phyloP scores from a whole-genome alignment of 2,113 vertebrate species.

The Albula goreensis region DNA sequence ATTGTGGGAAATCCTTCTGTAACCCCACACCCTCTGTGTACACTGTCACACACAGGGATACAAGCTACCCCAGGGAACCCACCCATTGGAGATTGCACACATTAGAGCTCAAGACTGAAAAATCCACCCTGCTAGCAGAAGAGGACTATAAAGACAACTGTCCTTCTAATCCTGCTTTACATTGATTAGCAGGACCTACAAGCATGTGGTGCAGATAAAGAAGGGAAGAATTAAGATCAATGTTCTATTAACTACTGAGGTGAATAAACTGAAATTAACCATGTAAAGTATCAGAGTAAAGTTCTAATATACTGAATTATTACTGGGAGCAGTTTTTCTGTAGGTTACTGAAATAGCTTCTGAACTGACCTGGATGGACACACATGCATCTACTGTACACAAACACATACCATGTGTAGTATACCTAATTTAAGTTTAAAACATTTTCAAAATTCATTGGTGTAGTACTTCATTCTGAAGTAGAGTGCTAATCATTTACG shows the following conservation, averaged over 20 bases:
- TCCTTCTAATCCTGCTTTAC: not conserved
- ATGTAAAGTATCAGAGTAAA: not conserved
- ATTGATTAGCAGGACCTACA: not conserved
- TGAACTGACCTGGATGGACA: not conserved
- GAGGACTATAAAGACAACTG: not conserved
- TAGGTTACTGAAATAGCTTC: not conserved
- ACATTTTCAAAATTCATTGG: no score
- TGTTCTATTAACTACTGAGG: not conserved
- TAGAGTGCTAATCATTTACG: no score
- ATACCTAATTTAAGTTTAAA: no score
- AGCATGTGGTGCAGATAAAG: not conserved
- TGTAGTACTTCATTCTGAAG: no score
- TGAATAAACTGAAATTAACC: not conserved
- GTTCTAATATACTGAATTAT: not conserved
- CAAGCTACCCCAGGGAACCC: not conserved
- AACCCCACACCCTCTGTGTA: slow-evolving; percentile 20
- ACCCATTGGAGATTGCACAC: not conserved
- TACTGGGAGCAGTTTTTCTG: not conserved
- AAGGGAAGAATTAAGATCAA: no score
- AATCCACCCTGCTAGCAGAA: not conserved
- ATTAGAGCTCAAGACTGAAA: not conserved
- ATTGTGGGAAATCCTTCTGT: not conserved
- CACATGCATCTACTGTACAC: no score
- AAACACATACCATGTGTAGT: no score
- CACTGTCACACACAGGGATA: not conserved